Percentiles rank a stretch among this genome's conserved stretches.
Conservation (phyloP, 2,113 vertebrate genomes). For the Cathartes aura region DNA sequence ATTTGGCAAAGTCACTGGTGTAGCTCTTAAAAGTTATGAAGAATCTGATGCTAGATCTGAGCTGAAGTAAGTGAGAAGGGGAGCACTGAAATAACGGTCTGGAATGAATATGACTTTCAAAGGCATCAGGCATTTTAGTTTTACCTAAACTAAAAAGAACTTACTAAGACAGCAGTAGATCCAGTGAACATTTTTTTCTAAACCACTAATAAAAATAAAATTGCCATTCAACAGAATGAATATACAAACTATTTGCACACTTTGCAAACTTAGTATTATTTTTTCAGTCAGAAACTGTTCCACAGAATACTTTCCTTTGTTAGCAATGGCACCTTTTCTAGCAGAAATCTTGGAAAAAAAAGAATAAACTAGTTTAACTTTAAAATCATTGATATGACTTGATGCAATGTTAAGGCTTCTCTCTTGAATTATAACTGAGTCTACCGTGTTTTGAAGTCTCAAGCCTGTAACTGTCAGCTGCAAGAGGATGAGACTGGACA, state of each 20-base stretch:
- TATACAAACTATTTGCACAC: constrained; percentile 9
- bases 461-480: background rate
- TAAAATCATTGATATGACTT: background rate
- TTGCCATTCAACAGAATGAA: constrained; percentile 55
- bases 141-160: background rate
- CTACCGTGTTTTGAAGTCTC: background rate
- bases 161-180: background rate
- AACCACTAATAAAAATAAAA: background rate
- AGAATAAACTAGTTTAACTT: background rate
- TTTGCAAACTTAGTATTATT: constrained; percentile 20
- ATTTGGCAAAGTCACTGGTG: background rate
- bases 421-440: background rate
- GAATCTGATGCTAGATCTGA: background rate
- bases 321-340: constrained; percentile 5
- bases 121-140: background rate
- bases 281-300: background rate
- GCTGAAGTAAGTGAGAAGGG: background rate
- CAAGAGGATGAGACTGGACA: background rate
- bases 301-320: background rate
- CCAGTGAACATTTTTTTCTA: background rate
- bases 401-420: background rate
- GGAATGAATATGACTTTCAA: constrained; percentile 30
- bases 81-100: background rate
- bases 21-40: background rate
- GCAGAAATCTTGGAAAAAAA: background rate